These are phyloP conservation scores for Peromyscus californicus DNA, from an alignment of 2,113 vertebrate species.

Conservation along the genomic window DNA sequence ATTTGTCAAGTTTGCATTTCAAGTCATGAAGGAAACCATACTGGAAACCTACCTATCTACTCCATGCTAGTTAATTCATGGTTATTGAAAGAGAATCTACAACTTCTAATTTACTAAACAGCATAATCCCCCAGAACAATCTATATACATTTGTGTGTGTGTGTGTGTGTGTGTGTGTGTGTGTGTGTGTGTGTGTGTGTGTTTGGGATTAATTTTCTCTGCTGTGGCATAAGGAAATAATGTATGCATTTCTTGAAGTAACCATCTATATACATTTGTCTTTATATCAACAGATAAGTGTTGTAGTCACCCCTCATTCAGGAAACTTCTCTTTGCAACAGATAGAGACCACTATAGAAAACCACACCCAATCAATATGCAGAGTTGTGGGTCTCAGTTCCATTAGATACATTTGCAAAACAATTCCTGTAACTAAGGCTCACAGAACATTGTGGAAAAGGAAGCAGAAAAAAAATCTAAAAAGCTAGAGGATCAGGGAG, in stretches of 20 bases:
- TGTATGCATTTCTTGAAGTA: too few relatives aligned
- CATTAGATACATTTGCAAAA: not conserved
- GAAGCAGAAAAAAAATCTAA: not conserved
- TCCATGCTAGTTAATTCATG: not conserved
- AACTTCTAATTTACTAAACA: not conserved
- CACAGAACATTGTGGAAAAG: not conserved
- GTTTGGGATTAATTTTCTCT: too few relatives aligned
- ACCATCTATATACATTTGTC: not conserved
- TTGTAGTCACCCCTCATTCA: not conserved
- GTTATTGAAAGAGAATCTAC: not conserved
- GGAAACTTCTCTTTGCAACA: not conserved
- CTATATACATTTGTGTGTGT: not conserved
- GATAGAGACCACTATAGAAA: not conserved
- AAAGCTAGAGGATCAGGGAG: not conserved
- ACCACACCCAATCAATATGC: not conserved
- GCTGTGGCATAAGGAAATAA: too few relatives aligned
- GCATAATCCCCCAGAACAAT: not conserved
- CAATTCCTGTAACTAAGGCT: not conserved
- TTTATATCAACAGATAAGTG: not conserved
- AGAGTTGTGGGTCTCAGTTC: not conserved
- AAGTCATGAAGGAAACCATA: not conserved
- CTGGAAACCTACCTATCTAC: not conserved
- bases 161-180: too few relatives aligned
- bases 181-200: too few relatives aligned
- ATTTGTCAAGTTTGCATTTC: not conserved